phyloP scores from a whole-genome alignment of 1,140 invertebrate genomes.

The Globodera rostochiensis region DNA sequence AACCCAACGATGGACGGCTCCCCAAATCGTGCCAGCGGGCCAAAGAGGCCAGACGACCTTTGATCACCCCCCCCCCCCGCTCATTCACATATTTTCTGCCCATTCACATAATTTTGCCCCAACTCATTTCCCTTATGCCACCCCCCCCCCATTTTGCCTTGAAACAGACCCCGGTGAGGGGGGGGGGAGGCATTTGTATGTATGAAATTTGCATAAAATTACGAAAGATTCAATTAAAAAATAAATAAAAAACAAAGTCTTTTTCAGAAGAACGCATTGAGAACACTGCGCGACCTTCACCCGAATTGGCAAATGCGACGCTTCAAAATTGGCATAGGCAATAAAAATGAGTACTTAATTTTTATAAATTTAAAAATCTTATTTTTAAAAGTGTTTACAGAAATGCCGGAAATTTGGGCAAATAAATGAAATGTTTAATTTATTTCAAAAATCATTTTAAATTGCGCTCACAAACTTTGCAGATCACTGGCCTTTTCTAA shows the following conservation, averaged over 20 bases:
- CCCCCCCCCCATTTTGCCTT: conserved; percentile 31
- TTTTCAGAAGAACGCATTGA: conserved; percentile 50
- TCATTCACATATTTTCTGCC: too few relatives aligned
- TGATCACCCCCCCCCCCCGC: too few relatives aligned
- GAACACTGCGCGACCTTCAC: conserved; percentile 44
- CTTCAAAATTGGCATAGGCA: conserved; percentile 27
- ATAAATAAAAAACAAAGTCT: too few relatives aligned
- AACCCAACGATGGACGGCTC: too few relatives aligned
- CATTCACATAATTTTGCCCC: too few relatives aligned
- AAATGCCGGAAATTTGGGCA: too few relatives aligned
- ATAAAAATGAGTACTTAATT: conserved; percentile 3
- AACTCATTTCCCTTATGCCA: too few relatives aligned
- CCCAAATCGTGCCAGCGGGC: too few relatives aligned
- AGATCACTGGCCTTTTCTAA: conserved; percentile 51
- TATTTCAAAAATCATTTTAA: conserved; percentile 1
- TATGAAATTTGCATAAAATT: conserved; percentile 6
- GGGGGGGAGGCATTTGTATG: too few relatives aligned
- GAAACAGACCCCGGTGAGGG: conserved; percentile 38
- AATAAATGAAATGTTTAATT: not conserved
- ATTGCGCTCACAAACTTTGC: conserved; percentile 6
- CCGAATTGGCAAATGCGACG: conserved; percentile 29
- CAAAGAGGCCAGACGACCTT: too few relatives aligned
- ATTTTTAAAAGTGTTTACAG: too few relatives aligned
- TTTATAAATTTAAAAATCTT: not conserved
- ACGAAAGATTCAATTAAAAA: not conserved